phyloP scores from a whole-genome alignment of 2,888 invertebrate genomes.

The Pristionchus mayeri region DNA sequence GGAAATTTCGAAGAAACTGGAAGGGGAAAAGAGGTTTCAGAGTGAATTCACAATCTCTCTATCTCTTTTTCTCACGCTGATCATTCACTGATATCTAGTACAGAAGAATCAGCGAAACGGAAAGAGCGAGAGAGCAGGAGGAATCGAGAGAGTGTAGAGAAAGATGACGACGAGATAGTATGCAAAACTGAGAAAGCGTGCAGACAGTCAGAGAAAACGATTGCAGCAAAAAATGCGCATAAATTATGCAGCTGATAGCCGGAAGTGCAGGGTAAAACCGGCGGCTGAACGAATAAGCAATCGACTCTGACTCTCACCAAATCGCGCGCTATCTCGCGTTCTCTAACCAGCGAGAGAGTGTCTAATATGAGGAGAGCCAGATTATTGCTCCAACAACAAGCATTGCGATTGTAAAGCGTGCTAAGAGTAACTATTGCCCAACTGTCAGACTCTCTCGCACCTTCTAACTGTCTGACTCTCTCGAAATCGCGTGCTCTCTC shows the following conservation, averaged over 20 bases:
- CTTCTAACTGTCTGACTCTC: too few species aligned
- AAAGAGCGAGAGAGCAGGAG: not conserved
- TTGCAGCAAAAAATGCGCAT: not conserved
- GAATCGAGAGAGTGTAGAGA: slow-evolving; percentile 14
- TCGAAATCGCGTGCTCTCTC: too few species aligned
- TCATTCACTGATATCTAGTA: not conserved
- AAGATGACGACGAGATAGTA: not conserved
- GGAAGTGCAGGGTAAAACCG: slow-evolving; percentile 28
- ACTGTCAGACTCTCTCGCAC: too few species aligned
- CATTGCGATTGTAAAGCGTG: too few species aligned
- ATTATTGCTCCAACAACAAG: too few species aligned
- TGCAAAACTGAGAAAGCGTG: not conserved
- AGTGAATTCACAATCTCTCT: slow-evolving; percentile 22
- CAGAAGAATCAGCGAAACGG: not conserved
- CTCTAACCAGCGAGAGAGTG: too few species aligned
- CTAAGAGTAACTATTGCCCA: too few species aligned
- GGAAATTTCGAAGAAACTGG: not conserved
- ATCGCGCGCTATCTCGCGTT: too few species aligned
- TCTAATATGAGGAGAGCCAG: too few species aligned
- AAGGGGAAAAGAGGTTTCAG: not conserved
- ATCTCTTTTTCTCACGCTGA: not conserved
- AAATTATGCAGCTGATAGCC: not conserved
- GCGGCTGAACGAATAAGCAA: too few species aligned
- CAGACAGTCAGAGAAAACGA: not conserved
- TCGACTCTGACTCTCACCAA: too few species aligned